A percentile compares a stretch with the other conserved stretches of the same genome.
Conservation (phyloP, 1,140 invertebrate genomes). For the Drosophila elegans region DNA sequence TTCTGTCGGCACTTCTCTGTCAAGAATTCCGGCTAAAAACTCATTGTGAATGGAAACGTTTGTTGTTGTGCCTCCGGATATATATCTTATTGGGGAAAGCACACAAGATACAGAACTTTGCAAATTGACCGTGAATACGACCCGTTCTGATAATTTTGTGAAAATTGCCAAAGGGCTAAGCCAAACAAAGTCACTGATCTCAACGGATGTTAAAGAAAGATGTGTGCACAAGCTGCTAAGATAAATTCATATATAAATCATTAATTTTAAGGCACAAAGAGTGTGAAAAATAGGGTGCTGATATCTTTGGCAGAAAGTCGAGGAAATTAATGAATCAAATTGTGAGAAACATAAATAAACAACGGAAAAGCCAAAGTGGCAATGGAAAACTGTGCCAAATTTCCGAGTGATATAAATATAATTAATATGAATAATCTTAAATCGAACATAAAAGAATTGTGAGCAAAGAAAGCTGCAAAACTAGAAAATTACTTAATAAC, state of each 20-base stretch:
- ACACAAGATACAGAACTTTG: constrained; percentile 42
- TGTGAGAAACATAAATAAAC: constrained; percentile 12
- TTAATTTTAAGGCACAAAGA: background rate
- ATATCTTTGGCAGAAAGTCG: constrained; percentile 12
- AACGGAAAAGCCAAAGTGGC: constrained; percentile 5
- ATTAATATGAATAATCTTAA: constrained; percentile 1
- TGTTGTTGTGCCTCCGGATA: constrained; percentile 50
- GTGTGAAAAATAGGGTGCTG: constrained; percentile 29
- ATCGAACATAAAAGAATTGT: background rate
- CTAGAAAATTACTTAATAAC: too few relatives aligned
- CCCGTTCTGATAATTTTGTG: constrained; percentile 38
- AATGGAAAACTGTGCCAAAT: constrained; percentile 11
- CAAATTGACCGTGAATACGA: constrained; percentile 74
- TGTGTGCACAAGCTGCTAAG: background rate
- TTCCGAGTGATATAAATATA: background rate
- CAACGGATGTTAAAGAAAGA: constrained; percentile 1
- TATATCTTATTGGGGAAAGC: constrained; percentile 27
- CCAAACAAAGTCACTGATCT: constrained; percentile 3
- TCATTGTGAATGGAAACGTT: constrained; percentile 67
- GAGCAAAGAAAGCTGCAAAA: background rate
- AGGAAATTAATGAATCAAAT: constrained; percentile 20
- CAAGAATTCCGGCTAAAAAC: constrained; percentile 70
- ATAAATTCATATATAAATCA: constrained; percentile 17
- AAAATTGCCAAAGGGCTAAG: constrained; percentile 7
- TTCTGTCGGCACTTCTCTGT: constrained; percentile 62